Conservation (phyloP, 2,113 vertebrate genomes). For the Serilophus lunatus region DNA sequence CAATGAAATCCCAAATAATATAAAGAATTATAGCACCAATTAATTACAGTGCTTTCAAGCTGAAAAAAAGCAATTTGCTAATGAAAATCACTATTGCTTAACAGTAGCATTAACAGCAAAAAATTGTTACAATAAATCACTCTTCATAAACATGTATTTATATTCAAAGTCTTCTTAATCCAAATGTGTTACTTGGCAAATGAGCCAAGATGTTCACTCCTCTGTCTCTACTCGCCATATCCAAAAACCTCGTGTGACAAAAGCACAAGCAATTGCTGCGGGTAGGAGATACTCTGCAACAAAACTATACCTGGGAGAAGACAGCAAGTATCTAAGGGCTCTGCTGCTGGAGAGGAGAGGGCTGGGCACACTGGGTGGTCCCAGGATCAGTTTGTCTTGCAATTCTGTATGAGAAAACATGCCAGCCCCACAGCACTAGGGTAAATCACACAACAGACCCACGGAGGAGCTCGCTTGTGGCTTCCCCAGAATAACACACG, state of each 20-base stretch:
- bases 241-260: rapidly evolving
- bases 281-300: background rate
- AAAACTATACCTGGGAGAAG: background rate
- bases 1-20: constrained; percentile 11
- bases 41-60: constrained; percentile 15
- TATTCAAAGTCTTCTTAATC: background rate
- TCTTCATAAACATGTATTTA: background rate
- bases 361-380: background rate
- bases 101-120: background rate
- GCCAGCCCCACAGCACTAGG: too few species aligned
- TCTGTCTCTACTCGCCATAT: background rate
- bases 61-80: constrained; percentile 16
- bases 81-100: background rate
- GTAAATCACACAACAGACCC: background rate
- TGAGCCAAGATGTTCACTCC: background rate
- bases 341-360: background rate
- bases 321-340: background rate
- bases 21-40: constrained; percentile 38
- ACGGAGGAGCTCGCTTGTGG: background rate
- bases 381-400: background rate
- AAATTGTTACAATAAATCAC: background rate
- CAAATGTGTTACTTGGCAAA: background rate
- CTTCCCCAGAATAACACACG: background rate
- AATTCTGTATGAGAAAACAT: background rate
- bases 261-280: background rate